Conservation (phyloP, 2,797 vertebrate species). For the Picus viridis region DNA sequence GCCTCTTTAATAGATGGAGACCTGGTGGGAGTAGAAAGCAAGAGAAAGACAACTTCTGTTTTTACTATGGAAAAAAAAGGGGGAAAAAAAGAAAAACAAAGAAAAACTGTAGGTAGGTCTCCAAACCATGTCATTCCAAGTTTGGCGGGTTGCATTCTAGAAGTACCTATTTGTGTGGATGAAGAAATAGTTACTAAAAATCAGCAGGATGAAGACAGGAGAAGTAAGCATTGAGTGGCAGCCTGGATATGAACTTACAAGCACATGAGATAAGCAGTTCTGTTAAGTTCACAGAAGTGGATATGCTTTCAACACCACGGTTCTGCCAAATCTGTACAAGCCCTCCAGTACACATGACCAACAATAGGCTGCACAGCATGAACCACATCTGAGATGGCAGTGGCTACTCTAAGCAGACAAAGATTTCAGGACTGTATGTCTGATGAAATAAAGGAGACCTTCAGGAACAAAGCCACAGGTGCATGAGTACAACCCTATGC, state of each 20-base stretch:
- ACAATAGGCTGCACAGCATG: neutral
- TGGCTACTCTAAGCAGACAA: neutral
- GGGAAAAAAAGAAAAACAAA: no score
- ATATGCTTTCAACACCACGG: neutral
- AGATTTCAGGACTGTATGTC: neutral
- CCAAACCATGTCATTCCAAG: neutral
- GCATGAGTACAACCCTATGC: neutral
- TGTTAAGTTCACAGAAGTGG: neutral
- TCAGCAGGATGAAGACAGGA: neutral
- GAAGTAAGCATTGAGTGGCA: neutral
- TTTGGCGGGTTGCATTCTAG: neutral
- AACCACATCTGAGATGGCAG: neutral
- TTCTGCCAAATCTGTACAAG: neutral
- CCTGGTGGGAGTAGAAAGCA: neutral
- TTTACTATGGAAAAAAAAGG: neutral
- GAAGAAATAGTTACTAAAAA: neutral
- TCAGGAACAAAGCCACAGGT: neutral
- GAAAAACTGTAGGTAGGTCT: neutral
- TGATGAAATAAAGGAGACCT: neutral
- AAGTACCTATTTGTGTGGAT: neutral
- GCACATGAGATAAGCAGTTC: rapidly evolving
- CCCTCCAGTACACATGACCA: neutral
- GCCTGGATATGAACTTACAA: neutral
- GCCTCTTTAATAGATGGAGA: neutral
- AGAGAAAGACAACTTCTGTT: neutral